Evolutionary conservation across 2,888 invertebrate genomes (phyloP).

Genomic region (Megalurothrips usitatus): DNA sequence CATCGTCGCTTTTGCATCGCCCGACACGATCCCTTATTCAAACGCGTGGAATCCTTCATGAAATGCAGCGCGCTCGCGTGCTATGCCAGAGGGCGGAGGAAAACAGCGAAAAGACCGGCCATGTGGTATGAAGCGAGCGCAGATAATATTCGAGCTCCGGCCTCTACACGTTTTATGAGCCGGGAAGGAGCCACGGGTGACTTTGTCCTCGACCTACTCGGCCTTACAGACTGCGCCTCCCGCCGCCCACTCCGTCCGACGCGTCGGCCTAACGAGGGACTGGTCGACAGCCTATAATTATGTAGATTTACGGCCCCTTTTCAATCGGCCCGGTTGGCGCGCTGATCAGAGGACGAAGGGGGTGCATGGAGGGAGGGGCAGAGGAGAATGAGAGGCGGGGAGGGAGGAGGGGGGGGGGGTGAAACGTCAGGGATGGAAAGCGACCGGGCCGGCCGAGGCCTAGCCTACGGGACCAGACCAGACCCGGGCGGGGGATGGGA

Average conservation of each 20-base stretch:
- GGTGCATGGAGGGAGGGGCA: neutral
- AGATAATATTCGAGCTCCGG: too few species aligned
- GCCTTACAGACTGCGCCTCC: neutral
- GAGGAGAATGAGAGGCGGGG: neutral
- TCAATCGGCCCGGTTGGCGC: constrained; percentile 19
- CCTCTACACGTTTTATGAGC: neutral
- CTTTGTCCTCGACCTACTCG: neutral
- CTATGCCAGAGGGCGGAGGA: too few species aligned
- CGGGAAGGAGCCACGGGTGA: neutral
- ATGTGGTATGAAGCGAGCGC: too few species aligned
- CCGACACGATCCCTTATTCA: too few species aligned
- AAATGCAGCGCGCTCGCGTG: too few species aligned
- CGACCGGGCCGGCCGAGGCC: constrained; percentile 14
- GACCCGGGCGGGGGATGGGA: neutral
- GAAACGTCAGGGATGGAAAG: constrained; percentile 13
- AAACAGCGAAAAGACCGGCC: too few species aligned
- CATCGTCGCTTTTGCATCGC: too few species aligned
- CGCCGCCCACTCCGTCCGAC: neutral
- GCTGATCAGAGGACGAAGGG: neutral
- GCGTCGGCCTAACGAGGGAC: neutral
- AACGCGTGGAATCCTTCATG: too few species aligned
- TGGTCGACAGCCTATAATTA: constrained; percentile 13
- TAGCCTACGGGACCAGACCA: neutral
- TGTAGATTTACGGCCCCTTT: constrained; percentile 22
- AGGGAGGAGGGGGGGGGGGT: neutral